These are phyloP conservation scores for Lepus oiostolus DNA, from an alignment of 2,797 vertebrate genomes.

Conservation along the genomic window DNA sequence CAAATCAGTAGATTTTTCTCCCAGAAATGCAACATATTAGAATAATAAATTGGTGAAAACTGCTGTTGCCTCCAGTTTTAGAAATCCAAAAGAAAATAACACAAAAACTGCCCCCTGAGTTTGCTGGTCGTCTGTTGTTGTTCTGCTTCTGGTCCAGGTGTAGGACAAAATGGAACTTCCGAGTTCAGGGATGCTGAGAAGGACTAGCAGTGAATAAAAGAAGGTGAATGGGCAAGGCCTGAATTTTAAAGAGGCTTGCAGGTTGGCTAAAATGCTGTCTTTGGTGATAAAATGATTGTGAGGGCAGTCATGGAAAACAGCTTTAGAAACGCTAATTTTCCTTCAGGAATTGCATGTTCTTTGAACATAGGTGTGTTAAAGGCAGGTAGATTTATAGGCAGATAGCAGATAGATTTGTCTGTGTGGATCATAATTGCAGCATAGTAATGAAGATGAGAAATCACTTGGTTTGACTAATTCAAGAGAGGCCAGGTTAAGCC, in stretches of 20 bases:
- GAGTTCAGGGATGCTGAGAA: neutral
- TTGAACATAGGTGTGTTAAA: conserved; percentile 9
- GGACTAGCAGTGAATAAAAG: neutral
- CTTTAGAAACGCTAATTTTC: conserved; percentile 2
- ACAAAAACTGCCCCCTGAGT: neutral
- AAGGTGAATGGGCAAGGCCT: neutral
- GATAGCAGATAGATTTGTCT: neutral
- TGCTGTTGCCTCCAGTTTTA: neutral
- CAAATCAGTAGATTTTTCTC: conserved; percentile 33
- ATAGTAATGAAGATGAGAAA: conserved; percentile 14
- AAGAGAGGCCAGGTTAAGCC: neutral
- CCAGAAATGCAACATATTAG: neutral
- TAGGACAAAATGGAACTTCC: neutral
- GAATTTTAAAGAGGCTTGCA: neutral
- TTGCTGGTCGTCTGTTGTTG: conserved; percentile 35
- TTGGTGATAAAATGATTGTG: neutral
- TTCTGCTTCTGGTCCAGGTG: neutral
- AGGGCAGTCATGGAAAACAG: neutral
- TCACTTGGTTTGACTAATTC: neutral
- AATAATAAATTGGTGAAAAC: conserved; percentile 53
- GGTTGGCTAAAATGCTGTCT: neutral
- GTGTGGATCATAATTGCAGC: neutral
- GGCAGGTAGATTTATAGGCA: neutral
- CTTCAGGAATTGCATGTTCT: neutral
- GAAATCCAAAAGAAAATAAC: conserved; percentile 19